These are phyloP conservation scores for Stenolophus ochropezus DNA, from an alignment of 2,888 invertebrate species.

Conservation along the genomic window DNA sequence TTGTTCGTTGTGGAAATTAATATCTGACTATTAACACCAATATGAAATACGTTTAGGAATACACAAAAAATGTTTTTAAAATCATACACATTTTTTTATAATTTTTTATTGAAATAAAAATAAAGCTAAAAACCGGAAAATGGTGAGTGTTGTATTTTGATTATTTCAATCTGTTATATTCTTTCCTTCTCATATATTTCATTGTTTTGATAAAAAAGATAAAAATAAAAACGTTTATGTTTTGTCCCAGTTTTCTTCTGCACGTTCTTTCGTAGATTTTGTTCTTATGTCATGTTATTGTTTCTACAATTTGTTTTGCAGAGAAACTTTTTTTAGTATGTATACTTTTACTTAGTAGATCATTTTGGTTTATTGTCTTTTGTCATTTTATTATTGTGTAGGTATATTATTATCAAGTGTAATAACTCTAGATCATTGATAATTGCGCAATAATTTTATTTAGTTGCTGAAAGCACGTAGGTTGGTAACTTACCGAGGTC, in stretches of 20 bases:
- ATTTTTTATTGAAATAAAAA: too few relatives aligned
- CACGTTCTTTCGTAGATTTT: neutral
- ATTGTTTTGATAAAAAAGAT: neutral
- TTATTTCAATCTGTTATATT: neutral
- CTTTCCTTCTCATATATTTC: neutral
- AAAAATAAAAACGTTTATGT: neutral
- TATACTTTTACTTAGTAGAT: neutral
- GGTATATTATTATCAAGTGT: too few relatives aligned
- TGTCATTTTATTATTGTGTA: too few relatives aligned
- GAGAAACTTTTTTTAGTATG: neutral
- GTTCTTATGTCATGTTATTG: neutral
- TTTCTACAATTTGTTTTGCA: neutral
- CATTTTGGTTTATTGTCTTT: too few relatives aligned
- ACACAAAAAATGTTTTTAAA: too few relatives aligned
- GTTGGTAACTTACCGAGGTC: too few relatives aligned
- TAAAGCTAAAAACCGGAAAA: neutral
- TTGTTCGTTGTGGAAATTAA: neutral
- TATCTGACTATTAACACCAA: too few relatives aligned
- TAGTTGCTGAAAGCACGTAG: too few relatives aligned
- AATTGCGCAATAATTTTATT: too few relatives aligned
- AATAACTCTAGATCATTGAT: too few relatives aligned
- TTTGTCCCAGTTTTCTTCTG: neutral
- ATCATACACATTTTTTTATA: too few relatives aligned
- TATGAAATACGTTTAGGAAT: too few relatives aligned
- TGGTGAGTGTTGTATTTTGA: neutral